A percentile compares a stretch with the other conserved stretches of the same genome.
Conservation (phyloP, 2,797 vertebrate genomes). For the Myotis daubentonii region DNA sequence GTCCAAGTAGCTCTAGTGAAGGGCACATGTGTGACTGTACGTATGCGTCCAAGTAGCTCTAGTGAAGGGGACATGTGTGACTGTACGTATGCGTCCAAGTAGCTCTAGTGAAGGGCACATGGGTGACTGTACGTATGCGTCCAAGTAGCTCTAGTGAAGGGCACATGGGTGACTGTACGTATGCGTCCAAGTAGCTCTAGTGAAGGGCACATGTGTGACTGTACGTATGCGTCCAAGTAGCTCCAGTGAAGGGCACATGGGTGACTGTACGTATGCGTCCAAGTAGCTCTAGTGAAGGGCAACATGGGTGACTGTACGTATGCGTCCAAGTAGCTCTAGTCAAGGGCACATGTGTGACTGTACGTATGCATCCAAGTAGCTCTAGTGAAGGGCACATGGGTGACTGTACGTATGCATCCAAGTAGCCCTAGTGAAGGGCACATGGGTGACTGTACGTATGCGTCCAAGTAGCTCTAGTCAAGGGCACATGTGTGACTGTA, state of each 20-base stretch:
- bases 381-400: not conserved
- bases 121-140: too few species aligned
- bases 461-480: not conserved
- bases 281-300: not conserved
- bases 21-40: too few species aligned
- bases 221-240: accelerated
- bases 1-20: too few species aligned
- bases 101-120: too few species aligned
- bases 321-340: not conserved
- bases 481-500: accelerated
- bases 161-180: accelerated
- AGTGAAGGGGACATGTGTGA: too few species aligned
- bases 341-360: not conserved
- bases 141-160: not conserved
- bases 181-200: not conserved
- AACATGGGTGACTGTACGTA: accelerated
- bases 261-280: accelerated
- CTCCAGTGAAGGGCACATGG: not conserved
- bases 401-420: accelerated
- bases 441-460: accelerated
- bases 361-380: accelerated
- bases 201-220: not conserved
- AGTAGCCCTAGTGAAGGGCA: not conserved
- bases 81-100: too few species aligned
- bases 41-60: too few species aligned